Base-by-base conservation (phyloP, 2,113 vertebrate genomes). In the Apus apus region DNA sequence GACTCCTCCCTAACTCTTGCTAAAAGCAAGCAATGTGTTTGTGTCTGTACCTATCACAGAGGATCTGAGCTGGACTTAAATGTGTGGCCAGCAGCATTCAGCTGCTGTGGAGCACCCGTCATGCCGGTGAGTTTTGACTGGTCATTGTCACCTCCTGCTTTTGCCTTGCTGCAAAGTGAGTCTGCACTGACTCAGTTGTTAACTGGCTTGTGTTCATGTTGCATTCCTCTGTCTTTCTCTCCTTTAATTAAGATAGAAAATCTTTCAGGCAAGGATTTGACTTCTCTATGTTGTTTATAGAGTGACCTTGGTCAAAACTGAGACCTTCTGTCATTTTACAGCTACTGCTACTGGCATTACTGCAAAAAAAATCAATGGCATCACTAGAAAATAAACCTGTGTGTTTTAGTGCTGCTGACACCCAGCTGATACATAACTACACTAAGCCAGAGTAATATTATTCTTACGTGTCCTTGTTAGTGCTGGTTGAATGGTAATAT, bases 381-480 rank as follows among this genome's bases (percentile, higher is more conserved):
- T 85, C 50, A 71, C 92, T 95, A 92, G 65, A 80, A 89, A 94
- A 83, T 62, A 94, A 80, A 50, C 36, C 19, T n/a, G 9, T 27
- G 32, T 88, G 29, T 58, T 94, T 58, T 32, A 64, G 36, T 77
- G 48, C 40, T 50, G 67, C 68, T 97, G 85, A 83, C 56, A 92
- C 13, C 7, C 51, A 83, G 56, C 36, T 80, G 85, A 91, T 88
- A 50, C 27, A 94, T 51, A 50, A 67, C 50, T 88, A 34, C 75
- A 76, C 83, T 91, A 93, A 80, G 30, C 36, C 64, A 66, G 29
- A 50, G 75, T 86, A 81, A 80, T 90, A 94, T 66, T 82, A 46
- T 82, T 62, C 71, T 93, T 91, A 61, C 15, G 43, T 34, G 67
- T 92, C 87, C 94, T 95, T 96, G 79, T 92, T 93, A 95, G 75